Base-by-base conservation (phyloP, 2,888 invertebrate species). In the Caenorhabditis afra region DNA sequence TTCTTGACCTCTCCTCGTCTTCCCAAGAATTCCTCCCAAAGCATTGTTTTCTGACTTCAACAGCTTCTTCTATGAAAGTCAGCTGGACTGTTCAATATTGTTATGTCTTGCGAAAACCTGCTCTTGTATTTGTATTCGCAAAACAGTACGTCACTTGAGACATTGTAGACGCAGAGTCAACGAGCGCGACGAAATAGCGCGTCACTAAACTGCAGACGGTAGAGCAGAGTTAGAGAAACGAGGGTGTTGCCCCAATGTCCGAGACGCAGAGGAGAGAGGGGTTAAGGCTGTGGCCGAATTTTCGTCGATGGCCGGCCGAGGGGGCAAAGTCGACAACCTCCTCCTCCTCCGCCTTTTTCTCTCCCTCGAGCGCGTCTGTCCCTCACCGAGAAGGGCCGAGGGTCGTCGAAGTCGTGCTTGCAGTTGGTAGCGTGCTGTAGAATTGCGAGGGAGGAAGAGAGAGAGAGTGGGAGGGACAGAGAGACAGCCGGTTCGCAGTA, bases 131-230 rank as follows among this genome's bases (percentile, higher is more conserved):
- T 45, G 29, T 39, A 23, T 52, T 44, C 41, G 53, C 61, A 55
- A 62, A 73, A 73, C 73, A 73, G 64, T 73, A 44, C 68, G 68
- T 68, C 68, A 68, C 58, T 57, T 23, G 16, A 50, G 18, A 49
- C 59, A 58, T 44, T n/a, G 22, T 5, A 62, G 58, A 50, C 12
- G 20, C 11, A 37, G 7, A 29, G 29, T 10, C n/a, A 20, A 22
- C 22, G 7, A 23, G 39, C 37, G 35, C 20, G 20, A 57, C 53
- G 22, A 61, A 16, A 23, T 12, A 22, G 44, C 20, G 45, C 47
- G 29, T 20, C 45, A 29, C 22, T 41, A 50, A 37, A 47, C 14
- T 16, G 20, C 55, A 53, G 53, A 61, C 61, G 14, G 53, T 44
- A 8, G 20, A 49, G 16, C 18, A 62, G 52, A 35, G 70, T 45